phyloP scores from a whole-genome alignment of 2,113 vertebrate species.

The Phylloscopus whistleri region DNA sequence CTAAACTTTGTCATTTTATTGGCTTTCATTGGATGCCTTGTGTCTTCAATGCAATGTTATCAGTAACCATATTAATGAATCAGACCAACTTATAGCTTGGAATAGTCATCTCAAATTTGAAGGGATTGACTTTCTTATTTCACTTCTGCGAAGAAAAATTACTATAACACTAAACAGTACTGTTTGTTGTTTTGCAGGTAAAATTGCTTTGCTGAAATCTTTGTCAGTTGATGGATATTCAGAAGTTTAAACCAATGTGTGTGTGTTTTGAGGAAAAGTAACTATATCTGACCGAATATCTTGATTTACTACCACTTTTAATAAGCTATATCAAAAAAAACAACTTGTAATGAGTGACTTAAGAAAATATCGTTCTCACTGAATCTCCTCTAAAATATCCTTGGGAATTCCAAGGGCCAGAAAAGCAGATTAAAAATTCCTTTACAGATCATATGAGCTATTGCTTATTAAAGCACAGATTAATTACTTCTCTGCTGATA shows the following conservation, averaged over 20 bases:
- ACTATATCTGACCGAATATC: neutral
- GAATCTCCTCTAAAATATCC: neutral
- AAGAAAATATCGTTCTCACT: neutral
- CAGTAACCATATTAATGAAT: neutral
- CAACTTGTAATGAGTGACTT: neutral
- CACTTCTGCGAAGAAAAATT: neutral
- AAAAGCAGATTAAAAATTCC: slow-evolving; percentile 4
- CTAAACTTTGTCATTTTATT: neutral
- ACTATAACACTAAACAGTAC: neutral
- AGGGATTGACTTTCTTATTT: neutral
- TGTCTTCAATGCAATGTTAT: neutral
- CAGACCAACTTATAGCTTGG: neutral
- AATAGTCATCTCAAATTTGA: neutral
- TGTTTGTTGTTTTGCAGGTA: neutral
- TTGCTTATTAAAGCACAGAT: slow-evolving; percentile 50
- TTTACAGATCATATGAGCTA: slow-evolving; percentile 25
- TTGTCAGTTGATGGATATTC: neutral
- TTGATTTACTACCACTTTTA: neutral
- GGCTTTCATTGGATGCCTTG: neutral
- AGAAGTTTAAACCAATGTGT: neutral
- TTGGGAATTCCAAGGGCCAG: neutral
- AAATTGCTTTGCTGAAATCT: neutral
- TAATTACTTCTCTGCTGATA: slow-evolving; percentile 58
- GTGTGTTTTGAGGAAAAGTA: neutral
- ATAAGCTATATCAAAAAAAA: neutral